Evolutionary conservation across 2,113 vertebrate genomes (phyloP), one percentile per base, ranked within the genome.

Genomic region (Carassius auratus): DNA sequence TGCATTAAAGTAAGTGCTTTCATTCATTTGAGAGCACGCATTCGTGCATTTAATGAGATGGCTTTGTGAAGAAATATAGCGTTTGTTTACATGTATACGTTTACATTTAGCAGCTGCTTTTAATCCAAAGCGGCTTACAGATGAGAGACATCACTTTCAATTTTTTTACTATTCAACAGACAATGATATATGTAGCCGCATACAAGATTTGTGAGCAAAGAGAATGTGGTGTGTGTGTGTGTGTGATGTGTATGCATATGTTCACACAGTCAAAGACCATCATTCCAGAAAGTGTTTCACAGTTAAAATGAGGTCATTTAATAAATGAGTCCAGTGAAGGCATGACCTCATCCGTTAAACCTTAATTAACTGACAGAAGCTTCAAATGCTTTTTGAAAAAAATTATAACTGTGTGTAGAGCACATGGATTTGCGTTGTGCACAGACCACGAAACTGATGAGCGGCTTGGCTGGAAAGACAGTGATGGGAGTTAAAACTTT

Each of bases 351-450:
- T 36, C 30, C 45, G 38, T n/a, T 19, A 10, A 73, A 45, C 45
- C 10, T 74, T 74, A 74, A 48, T 74, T 74, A 74, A 48, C 71
- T 3, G 10, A 14, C 71, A 74, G 38, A 74, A 45, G 71, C 71
- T 74, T 45, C 10, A n/a, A 74, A 2, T 12, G 19, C 68, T 42
- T 71, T 17, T 7, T 57, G 55, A 2, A 57, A 48, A 48, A 12
- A 48, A 48, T 12, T 0, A 69, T 4, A 12, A 14, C 21, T 45
- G 33, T 0, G 5, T 45, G 36, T 23, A 74, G 10, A 76, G 50
- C 6, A n/a, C 36, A 48, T 30, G 71, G 36, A 42, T 74, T 45
- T 73, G 38, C 2, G 3, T 45, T 19, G 8, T 5, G 8, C 8
- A 8, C 38, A 21, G 33, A 45, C 19, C 71, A 38, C 14, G 15